Base-by-base conservation (phyloP, 1,140 invertebrate genomes). In the Amyelois transitella region DNA sequence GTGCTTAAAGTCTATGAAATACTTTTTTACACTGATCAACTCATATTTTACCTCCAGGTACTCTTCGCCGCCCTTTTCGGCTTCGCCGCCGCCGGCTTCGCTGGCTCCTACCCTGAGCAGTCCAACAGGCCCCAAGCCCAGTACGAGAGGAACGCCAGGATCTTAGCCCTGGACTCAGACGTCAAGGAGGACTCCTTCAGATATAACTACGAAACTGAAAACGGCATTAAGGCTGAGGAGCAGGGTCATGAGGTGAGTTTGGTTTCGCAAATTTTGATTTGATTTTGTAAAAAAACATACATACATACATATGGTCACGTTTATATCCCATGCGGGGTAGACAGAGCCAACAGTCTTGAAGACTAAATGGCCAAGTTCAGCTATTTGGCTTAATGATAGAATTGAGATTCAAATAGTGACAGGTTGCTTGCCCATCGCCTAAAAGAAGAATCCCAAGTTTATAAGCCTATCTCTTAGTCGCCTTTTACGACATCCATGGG, bases 131-230 rank as follows among this genome's bases (percentile, higher is more conserved):
- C 84, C 5, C 84, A 87, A 55, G 82, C 82, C 0, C 25, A 61
- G 12, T 79, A 60, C 48, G 84, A 87, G 58, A 83, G 63, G 62
- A 83, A 77, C 51, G 84, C 82, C 22, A 69, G 77, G 10, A 87
- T 87, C 65, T 57, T 87, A 1, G 76, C 76, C 14, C 63, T 72
- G 59, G 79, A 87, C 53, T 70, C 81, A 5, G 84, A 87, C 28
- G 75, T 87, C 0, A 87, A 84, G 43, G 82, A 85, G 51, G 79
- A 86, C 63, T 81, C 77, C 12, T 87, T 78, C 74, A 79, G 81
- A 73, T 87, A 68, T 61, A 84, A 73, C 72, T 87, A 72, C 18
- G 84, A 87, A 60, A 87, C 84, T 14, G 84, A 87, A 58, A 86
- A 87, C 25, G 84, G 84, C 6, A 87, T 87, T 56, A 85, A 86